Base-by-base conservation (phyloP, 2,888 invertebrate genomes). In the Heliconius sara region DNA sequence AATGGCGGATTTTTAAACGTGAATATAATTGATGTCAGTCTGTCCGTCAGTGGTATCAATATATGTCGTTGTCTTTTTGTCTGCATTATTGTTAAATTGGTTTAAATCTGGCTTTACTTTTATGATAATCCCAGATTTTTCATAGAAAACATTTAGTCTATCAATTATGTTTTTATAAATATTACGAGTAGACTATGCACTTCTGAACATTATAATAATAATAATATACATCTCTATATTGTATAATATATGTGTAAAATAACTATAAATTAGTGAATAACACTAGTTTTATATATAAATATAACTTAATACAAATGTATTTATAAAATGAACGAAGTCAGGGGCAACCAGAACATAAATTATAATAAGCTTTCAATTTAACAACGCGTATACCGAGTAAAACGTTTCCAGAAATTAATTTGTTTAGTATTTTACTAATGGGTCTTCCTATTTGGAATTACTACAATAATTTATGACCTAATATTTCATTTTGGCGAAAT, bases 361-460 rank as follows among this genome's bases (percentile, higher is more conserved):
- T 73, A 73, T 60, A 73, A 72, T 72, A 60, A 73, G 39, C 73
- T 73, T 73, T 60, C 73, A 73, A 73, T 57, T 57, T 73, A 73
- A 60, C 73, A 30, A 73, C 73, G 25, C 73, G 73, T n/a, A 34
- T n/a, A 57, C 72, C 34, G 72, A 60, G 57, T 43, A 68, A 68
- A 68, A 39, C 72, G 57, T 73, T 73, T 60, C 39, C 60, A 82
- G 81, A 76, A 81, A 82, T 82, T 83, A 81, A 81, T 83, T 80
- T 81, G 81, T 81, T 78, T 82, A 63, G 76, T 76, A 78, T 79
- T 82, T 77, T 22, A 73, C 79, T 82, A 81, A 83, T 81, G 80
- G 82, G 63, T 76, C 67, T 81, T 76, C 81, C 66, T 82, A 83
- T 82, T 77, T 77, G 81, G 72, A 76, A 80, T 80, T 74, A 80